phyloP scores from a whole-genome alignment of 2,113 vertebrate genomes.

The Pipa parva region DNA sequence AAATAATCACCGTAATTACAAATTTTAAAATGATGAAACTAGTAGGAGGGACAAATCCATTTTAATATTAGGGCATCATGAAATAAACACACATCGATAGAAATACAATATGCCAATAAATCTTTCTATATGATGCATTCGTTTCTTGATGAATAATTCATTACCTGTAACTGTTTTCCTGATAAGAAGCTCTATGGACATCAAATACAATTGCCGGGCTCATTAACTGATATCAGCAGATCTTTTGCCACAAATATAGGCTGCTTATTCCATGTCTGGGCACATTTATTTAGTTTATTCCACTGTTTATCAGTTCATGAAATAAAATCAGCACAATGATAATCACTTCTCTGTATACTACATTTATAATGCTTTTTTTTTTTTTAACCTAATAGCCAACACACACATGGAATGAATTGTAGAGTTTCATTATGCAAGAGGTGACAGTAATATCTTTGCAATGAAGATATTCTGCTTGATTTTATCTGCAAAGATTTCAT shows the following conservation, averaged over 20 bases:
- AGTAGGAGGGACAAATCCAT: not conserved
- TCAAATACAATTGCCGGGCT: not conserved
- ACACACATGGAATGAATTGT: not conserved
- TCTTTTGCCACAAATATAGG: not conserved
- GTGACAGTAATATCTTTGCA: not conserved
- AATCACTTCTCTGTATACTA: not conserved
- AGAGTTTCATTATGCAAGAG: not conserved
- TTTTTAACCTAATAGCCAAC: too few species aligned
- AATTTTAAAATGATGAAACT: too few species aligned
- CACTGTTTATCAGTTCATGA: constrained; percentile 2
- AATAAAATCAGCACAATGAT: constrained; percentile 1
- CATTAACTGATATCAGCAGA: not conserved
- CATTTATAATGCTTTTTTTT: not conserved
- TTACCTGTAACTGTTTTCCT: not conserved
- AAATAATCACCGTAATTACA: too few species aligned
- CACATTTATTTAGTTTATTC: not conserved
- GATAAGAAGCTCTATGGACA: not conserved
- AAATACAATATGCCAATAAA: constrained; percentile 4
- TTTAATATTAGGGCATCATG: not conserved
- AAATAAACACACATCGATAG: not conserved
- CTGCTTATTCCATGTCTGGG: not conserved
- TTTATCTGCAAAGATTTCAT: not conserved
- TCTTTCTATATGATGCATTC: constrained; percentile 3
- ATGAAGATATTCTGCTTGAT: not conserved
- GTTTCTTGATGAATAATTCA: constrained; percentile 26